A percentile compares a stretch with the other conserved stretches of the same genome.
These are phyloP conservation scores for Dolichomitus sp. DNA, from an alignment of 2,888 invertebrate species.

Conservation along the genomic window DNA sequence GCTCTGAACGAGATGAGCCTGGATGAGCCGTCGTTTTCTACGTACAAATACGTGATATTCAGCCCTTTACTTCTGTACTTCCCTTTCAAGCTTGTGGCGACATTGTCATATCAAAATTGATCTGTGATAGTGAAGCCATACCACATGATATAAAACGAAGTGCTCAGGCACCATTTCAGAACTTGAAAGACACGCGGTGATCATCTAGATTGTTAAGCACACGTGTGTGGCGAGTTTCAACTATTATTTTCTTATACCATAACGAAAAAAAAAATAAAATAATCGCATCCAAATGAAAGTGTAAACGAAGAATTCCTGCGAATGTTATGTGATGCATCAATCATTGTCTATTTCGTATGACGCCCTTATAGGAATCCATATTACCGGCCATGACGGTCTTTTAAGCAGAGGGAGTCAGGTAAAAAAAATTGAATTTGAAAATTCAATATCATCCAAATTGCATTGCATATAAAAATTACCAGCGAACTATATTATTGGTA, in stretches of 20 bases:
- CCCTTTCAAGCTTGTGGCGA: constrained; percentile 5
- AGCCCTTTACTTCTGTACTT: neutral
- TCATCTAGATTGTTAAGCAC: neutral
- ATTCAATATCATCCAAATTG: too few species aligned
- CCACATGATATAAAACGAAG: neutral
- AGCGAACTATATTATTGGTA: too few species aligned
- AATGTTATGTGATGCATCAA: neutral
- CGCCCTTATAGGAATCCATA: neutral
- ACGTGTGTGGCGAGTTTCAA: neutral
- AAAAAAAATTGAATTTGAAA: too few species aligned
- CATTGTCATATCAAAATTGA: constrained; percentile 2
- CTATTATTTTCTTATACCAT: neutral
- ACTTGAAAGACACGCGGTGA: neutral
- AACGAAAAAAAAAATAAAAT: neutral
- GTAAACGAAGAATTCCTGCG: neutral
- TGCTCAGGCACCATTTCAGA: neutral
- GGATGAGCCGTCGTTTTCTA: constrained; percentile 16
- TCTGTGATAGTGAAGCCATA: neutral
- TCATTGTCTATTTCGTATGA: too few species aligned
- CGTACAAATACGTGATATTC: neutral
- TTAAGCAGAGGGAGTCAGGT: too few species aligned
- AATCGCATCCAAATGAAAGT: neutral
- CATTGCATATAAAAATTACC: too few species aligned
- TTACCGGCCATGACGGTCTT: neutral
- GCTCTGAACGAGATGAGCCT: constrained; percentile 18